phyloP scores from a whole-genome alignment of 1,140 invertebrate species.

The Drosophila serrata region DNA sequence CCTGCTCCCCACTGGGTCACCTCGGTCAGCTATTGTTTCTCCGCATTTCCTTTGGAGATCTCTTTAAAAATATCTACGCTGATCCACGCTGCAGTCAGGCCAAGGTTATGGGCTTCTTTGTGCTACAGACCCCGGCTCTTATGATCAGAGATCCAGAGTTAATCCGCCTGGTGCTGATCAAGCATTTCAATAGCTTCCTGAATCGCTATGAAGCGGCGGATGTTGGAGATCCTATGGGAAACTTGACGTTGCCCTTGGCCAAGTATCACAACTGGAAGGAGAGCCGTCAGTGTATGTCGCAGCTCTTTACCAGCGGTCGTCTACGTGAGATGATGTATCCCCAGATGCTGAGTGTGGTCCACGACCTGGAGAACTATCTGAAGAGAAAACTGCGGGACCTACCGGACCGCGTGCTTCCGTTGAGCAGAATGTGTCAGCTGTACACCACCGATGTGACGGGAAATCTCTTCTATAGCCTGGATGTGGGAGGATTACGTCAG shows the following conservation, averaged over 20 bases:
- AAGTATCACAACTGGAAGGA: conserved; percentile 86
- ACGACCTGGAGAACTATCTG: conserved; percentile 63
- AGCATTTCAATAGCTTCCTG: conserved; percentile 85
- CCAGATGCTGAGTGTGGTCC: conserved; percentile 45
- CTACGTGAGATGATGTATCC: conserved; percentile 87
- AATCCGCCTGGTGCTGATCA: conserved; percentile 86
- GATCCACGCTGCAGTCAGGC: conserved; percentile 21
- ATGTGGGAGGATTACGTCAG: conserved; percentile 86
- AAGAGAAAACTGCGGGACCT: conserved; percentile 2
- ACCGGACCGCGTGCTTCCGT: conserved; percentile 21
- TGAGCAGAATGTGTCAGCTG: conserved; percentile 74
- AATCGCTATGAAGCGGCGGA: conserved; percentile 85
- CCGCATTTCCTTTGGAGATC: conserved; percentile 71
- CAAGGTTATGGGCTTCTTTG: conserved; percentile 82
- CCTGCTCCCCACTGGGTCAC: conserved; percentile 68
- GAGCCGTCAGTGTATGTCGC: conserved; percentile 86
- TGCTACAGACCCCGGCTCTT: conserved; percentile 85
- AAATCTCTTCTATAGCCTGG: conserved; percentile 87
- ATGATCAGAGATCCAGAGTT: conserved; percentile 86
- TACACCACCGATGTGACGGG: conserved; percentile 88
- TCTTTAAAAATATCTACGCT: conserved; percentile 69
- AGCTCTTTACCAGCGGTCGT: conserved; percentile 87
- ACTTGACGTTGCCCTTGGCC: conserved; percentile 71
- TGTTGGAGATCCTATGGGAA: conserved; percentile 63
- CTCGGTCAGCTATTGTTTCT: conserved; percentile 59